Base-by-base conservation (phyloP, 1,140 invertebrate genomes). In the Idris sp. region DNA sequence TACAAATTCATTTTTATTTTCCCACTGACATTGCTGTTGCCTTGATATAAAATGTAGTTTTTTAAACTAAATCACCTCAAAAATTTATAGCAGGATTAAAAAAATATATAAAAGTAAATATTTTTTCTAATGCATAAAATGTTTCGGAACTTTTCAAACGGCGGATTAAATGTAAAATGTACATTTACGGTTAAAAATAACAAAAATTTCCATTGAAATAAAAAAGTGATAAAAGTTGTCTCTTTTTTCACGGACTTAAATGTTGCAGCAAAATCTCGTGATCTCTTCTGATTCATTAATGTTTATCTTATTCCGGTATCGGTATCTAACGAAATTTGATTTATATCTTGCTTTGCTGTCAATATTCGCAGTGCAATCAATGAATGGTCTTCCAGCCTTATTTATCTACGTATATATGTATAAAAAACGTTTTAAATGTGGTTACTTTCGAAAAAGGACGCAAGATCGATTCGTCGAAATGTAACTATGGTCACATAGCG, bases 281-380 rank as follows among this genome's bases (percentile, higher is more conserved):
- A 51, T 49, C 58, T 62, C 33, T 11, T 4, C 33, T 65, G 61
- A 54, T 65, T 54, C 48, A 65, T 65, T 65, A 65, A 46, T 38
- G 31, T 30, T 65, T 54, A 46, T 65, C 40, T 54, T 54, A 54
- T 65, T 36, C 31, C 30, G n/a, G 11, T 28, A 54, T 67, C 62
- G n/a, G 31, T 48, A 33, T 67, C 40, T 31, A 56, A 25, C 51
- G 10, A 15, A 41, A 56, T 67, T 67, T 67, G 49, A 56, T 67
- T 67, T 67, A 56, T 67, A 67, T 49, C 62, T 67, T 48, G 41
- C 33, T 48, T 56, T 44, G 41, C 49, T 56, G 62, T 67, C 62
- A 67, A 54, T 10, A 33, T 49, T 67, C 35, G 35, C 25, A 40
- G 40, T 56, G 33, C 51, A 67, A 67, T 67, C 62, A 67, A 67